A percentile compares a stretch with the other conserved stretches of the same genome.
phyloP scores from a whole-genome alignment of 2,888 invertebrate species.

The Drosophila austrosaltans region DNA sequence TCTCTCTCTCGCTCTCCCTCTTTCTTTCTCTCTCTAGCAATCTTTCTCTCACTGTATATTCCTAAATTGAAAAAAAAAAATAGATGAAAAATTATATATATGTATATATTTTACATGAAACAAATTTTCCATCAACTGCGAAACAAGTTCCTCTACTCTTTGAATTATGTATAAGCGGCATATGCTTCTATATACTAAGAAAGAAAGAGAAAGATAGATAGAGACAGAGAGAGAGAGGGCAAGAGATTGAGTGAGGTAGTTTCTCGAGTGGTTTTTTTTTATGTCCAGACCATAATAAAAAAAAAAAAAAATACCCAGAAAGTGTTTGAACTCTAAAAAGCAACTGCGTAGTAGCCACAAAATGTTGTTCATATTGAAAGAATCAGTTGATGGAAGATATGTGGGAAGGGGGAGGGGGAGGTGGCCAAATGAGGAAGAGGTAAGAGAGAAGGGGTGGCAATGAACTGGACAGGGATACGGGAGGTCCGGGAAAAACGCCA shows the following conservation, averaged over 20 bases:
- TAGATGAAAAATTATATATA: slow-evolving; percentile 6
- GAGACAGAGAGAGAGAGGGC: background rate
- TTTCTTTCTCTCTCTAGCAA: background rate
- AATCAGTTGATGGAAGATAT: background rate
- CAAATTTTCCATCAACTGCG: slow-evolving; percentile 34
- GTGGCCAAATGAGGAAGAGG: background rate
- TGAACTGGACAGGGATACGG: no score
- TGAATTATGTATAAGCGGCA: slow-evolving; percentile 30
- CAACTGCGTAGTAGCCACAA: slow-evolving; percentile 20
- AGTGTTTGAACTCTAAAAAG: slow-evolving; percentile 22
- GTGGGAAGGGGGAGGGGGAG: background rate
- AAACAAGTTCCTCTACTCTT: slow-evolving; percentile 41
- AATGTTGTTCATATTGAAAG: slow-evolving; percentile 4
- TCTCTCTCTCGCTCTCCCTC: slow-evolving; percentile 1
- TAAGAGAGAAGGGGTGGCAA: background rate
- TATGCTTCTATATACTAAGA: slow-evolving; percentile 2
- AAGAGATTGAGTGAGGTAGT: background rate
- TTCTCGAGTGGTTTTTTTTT: slow-evolving; percentile 12
- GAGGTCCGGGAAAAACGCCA: slow-evolving; percentile 34
- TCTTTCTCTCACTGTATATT: background rate
- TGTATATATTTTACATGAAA: slow-evolving; percentile 18
- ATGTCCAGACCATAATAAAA: slow-evolving; percentile 12
- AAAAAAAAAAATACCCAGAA: slow-evolving; percentile 11
- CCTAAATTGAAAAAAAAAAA: background rate
- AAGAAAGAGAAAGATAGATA: background rate